Evolutionary conservation across 2,113 vertebrate species (phyloP).

Genomic region (Mionectes macconnelli): DNA sequence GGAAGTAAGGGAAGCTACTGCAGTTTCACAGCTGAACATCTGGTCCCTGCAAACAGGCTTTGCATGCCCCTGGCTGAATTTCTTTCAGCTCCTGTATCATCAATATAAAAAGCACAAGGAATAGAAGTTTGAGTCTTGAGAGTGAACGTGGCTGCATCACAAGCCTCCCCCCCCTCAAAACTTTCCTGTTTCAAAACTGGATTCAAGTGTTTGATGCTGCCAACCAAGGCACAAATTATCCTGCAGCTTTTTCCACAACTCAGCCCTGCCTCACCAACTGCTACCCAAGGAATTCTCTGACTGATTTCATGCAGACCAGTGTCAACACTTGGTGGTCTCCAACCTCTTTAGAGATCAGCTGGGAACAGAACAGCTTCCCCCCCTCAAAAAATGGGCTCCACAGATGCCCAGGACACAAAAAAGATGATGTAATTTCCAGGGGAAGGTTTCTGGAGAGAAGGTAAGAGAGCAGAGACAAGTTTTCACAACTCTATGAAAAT

Average conservation of each 20-base stretch:
- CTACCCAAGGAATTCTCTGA: neutral
- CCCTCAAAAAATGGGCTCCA: neutral
- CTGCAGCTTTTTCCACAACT: neutral
- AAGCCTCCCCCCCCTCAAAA: neutral
- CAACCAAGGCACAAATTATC: neutral
- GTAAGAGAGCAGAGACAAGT: neutral
- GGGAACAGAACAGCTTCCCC: neutral
- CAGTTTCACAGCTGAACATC: neutral
- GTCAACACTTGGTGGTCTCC: neutral
- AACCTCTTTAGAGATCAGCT: neutral
- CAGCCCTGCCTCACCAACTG: neutral
- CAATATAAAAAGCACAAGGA: neutral
- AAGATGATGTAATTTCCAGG: neutral
- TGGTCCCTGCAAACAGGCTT: neutral
- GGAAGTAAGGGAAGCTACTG: neutral
- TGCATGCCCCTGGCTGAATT: neutral
- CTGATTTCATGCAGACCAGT: neutral
- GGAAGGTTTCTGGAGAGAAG: neutral
- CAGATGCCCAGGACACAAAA: neutral
- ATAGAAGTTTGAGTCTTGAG: neutral
- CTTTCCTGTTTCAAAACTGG: neutral
- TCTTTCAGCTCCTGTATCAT: neutral
- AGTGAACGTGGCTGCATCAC: neutral
- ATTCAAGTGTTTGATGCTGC: neutral
- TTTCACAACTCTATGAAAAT: neutral